phyloP scores from a whole-genome alignment of 2,797 vertebrate species.

The Cephalopachus bancanus region DNA sequence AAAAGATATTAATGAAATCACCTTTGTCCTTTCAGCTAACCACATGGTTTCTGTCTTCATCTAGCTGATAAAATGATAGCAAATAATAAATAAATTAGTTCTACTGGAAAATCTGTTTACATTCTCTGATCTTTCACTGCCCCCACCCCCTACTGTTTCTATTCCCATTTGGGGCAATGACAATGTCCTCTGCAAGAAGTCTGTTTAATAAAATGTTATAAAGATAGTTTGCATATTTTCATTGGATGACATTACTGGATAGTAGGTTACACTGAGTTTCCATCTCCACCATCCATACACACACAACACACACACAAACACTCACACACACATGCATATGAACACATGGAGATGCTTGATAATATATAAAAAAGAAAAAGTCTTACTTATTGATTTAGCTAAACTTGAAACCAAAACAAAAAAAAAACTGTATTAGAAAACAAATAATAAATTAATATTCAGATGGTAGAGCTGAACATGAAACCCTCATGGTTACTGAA shows the following conservation, averaged over 20 bases:
- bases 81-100: background rate
- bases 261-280: background rate
- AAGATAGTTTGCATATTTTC: background rate
- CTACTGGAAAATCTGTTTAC: background rate
- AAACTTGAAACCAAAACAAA: background rate
- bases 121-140: background rate
- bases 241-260: background rate
- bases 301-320: no score
- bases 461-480: background rate
- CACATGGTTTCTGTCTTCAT: background rate
- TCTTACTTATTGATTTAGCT: background rate
- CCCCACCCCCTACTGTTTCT: background rate
- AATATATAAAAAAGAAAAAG: no score
- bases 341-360: background rate
- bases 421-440: background rate
- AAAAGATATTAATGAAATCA: background rate
- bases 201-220: background rate
- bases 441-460: background rate
- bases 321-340: background rate
- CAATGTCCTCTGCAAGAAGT: background rate
- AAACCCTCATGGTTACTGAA: background rate
- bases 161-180: background rate
- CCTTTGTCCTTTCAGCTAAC: background rate
- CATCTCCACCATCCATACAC: fast-evolving
- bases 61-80: background rate